Conservation (phyloP, 1,140 invertebrate genomes). For the Drosophila virilis region DNA sequence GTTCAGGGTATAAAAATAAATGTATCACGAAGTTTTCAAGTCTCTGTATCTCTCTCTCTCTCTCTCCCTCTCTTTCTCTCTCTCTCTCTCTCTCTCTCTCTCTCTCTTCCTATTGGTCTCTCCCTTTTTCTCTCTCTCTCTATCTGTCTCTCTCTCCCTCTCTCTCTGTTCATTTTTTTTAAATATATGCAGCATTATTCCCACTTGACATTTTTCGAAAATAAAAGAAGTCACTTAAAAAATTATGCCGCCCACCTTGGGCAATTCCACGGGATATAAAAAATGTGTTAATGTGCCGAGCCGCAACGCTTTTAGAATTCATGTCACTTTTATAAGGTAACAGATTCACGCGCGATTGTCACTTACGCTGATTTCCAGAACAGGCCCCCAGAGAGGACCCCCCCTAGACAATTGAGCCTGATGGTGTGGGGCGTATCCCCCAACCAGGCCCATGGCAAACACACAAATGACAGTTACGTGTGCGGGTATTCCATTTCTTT, state of each 20-base stretch:
- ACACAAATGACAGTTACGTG: conserved; percentile 73
- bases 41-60: background rate
- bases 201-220: conserved; percentile 52
- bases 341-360: conserved; percentile 69
- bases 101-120: no score
- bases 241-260: conserved; percentile 62
- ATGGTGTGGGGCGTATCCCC: background rate
- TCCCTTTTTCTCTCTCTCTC: background rate
- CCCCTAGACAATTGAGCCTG: background rate
- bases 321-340: conserved; percentile 75
- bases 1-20: background rate
- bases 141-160: background rate
- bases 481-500: conserved; percentile 24
- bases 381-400: conserved; percentile 36
- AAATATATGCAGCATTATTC: conserved; percentile 65
- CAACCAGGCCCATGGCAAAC: conserved; percentile 10
- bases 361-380: conserved; percentile 60
- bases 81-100: background rate
- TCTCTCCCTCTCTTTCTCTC: background rate
- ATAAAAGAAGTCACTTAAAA: conserved; percentile 73
- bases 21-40: no score
- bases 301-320: conserved; percentile 75
- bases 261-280: conserved; percentile 40
- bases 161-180: conserved; percentile 2
- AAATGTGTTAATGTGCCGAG: conserved; percentile 72